Conservation (phyloP, 1,140 invertebrate species). For the Polyergus mexicanus region DNA sequence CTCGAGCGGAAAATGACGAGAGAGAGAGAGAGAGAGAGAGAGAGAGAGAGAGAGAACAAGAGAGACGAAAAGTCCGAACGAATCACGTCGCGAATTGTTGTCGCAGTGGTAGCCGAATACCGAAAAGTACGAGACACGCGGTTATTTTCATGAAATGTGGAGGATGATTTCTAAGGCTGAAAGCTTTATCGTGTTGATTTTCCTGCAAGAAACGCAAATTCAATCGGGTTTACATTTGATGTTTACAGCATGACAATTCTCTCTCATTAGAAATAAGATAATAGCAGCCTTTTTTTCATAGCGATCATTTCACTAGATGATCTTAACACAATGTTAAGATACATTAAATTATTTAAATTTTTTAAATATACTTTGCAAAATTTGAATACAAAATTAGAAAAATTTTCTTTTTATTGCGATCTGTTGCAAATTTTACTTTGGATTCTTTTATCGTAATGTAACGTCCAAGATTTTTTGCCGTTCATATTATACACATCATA, state of each 20-base stretch:
- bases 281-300: neutral
- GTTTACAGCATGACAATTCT: slow-evolving; percentile 30
- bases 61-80: slow-evolving; percentile 37
- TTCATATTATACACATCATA: neutral
- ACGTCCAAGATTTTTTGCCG: neutral
- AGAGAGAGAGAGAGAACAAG: slow-evolving; percentile 51
- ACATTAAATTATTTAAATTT: neutral
- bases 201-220: slow-evolving; percentile 47
- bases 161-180: neutral
- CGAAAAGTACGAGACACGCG: neutral
- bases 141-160: slow-evolving; percentile 11
- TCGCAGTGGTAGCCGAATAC: slow-evolving; percentile 66
- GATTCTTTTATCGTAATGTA: neutral
- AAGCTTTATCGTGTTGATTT: slow-evolving; percentile 30
- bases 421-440: neutral
- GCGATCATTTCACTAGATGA: neutral
- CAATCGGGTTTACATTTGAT: slow-evolving; percentile 29
- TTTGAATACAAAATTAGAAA: slow-evolving; percentile 7
- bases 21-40: slow-evolving; percentile 43
- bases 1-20: slow-evolving; percentile 60
- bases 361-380: neutral
- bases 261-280: neutral
- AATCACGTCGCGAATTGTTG: slow-evolving; percentile 65
- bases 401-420: neutral
- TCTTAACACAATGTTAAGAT: neutral